A percentile compares a stretch with the other conserved stretches of the same genome.
phyloP scores from a whole-genome alignment of 2,113 vertebrate species.

The Phylloscopus whistleri region DNA sequence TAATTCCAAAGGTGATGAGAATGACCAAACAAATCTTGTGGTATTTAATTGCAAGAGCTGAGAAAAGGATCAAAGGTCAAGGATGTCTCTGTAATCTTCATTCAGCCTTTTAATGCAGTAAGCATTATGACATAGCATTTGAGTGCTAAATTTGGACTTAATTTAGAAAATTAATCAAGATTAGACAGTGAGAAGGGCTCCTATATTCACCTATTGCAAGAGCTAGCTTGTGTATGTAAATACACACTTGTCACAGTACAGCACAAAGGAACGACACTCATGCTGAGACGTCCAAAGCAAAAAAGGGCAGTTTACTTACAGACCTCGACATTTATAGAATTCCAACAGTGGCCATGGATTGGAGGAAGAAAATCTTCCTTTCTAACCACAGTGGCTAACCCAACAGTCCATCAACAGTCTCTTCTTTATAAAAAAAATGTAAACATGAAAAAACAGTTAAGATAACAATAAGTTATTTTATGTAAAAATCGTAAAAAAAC shows the following conservation, averaged over 20 bases:
- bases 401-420: no score
- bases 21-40: background rate
- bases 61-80: background rate
- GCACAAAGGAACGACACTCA: no score
- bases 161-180: background rate
- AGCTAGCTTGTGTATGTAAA: background rate
- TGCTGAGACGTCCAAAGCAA: no score
- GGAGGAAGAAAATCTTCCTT: no score
- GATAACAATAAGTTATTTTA: no score
- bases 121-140: background rate
- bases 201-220: background rate
- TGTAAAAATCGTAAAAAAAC: no score
- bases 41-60: background rate
- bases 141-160: background rate
- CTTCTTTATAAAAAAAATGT: no score
- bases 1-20: background rate
- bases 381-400: no score
- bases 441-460: no score
- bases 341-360: no score
- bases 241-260: background rate
- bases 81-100: background rate
- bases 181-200: background rate
- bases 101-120: background rate
- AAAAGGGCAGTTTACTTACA: no score
- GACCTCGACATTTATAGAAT: no score